phyloP scores from a whole-genome alignment of 2,888 invertebrate genomes.

The Bursaphelenchus okinawaensis region DNA sequence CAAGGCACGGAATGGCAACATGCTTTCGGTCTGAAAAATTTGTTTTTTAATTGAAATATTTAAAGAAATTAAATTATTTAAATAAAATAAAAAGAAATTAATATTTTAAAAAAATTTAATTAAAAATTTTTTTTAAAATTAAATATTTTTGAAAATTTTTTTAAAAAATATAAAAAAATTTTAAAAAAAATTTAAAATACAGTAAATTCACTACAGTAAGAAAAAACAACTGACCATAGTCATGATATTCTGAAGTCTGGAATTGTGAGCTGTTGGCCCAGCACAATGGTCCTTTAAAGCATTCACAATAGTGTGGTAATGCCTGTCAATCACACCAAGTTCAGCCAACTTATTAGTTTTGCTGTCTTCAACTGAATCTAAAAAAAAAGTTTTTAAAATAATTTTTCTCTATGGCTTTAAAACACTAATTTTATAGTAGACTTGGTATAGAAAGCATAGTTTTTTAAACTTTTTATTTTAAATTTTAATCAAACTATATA shows the following conservation, averaged over 20 bases:
- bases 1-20: conserved; percentile 12
- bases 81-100: too few species aligned
- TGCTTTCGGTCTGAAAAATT: conserved; percentile 12
- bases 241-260: conserved; percentile 48
- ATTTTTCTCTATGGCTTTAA: too few species aligned
- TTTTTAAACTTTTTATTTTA: too few species aligned
- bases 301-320: conserved; percentile 92
- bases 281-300: conserved; percentile 78
- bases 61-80: background rate
- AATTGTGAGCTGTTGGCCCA: conserved; percentile 27
- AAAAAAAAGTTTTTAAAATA: background rate
- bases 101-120: background rate
- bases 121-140: background rate
- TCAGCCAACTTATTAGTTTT: too few species aligned
- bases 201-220: background rate
- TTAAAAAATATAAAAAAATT: background rate
- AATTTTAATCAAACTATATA: too few species aligned
- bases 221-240: conserved; percentile 33
- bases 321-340: conserved; percentile 73
- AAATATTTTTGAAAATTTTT: background rate
- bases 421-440: too few species aligned
- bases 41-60: background rate
- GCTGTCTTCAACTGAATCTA: background rate
- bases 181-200: background rate
- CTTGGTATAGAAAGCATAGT: too few species aligned